Conservation (phyloP, 1,140 invertebrate genomes). For the Berghia stephanieae region DNA sequence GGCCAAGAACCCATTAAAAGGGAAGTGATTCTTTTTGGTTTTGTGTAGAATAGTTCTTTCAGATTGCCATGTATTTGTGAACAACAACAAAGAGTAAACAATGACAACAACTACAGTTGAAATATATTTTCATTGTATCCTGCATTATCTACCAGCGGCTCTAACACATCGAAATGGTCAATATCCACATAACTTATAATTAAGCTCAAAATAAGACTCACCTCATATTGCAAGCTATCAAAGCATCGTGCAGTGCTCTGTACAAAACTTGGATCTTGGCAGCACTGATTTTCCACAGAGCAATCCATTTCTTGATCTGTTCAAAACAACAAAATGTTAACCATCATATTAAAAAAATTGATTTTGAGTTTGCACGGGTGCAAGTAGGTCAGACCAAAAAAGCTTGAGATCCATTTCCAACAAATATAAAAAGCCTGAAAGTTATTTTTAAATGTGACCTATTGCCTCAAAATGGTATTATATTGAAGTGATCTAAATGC, state of each 20-base stretch:
- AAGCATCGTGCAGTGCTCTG: slow-evolving; percentile 86
- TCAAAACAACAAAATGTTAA: slow-evolving; percentile 27
- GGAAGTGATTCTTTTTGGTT: neutral
- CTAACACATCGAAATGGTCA: neutral
- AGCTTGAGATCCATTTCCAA: too few species aligned
- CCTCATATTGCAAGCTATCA: slow-evolving; percentile 78
- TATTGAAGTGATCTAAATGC: neutral
- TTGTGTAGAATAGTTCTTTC: neutral
- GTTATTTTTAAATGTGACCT: too few species aligned
- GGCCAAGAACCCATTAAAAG: too few species aligned
- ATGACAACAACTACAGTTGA: neutral
- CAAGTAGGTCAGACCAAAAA: too few species aligned
- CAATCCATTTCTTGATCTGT: slow-evolving; percentile 82
- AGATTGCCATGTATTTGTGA: neutral
- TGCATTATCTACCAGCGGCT: neutral
- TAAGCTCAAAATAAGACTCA: slow-evolving; percentile 40
- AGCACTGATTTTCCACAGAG: slow-evolving; percentile 82
- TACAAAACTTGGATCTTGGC: slow-evolving; percentile 94
- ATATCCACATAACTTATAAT: neutral
- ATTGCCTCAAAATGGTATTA: too few species aligned
- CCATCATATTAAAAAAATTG: neutral
- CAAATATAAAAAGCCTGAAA: too few species aligned
- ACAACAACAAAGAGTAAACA: neutral
- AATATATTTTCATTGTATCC: neutral
- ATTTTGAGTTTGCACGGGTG: slow-evolving; percentile 8